A percentile compares a stretch with the other conserved stretches of the same genome.
Conservation (phyloP, 2,113 vertebrate genomes). For the Phylloscopus trochiloides region DNA sequence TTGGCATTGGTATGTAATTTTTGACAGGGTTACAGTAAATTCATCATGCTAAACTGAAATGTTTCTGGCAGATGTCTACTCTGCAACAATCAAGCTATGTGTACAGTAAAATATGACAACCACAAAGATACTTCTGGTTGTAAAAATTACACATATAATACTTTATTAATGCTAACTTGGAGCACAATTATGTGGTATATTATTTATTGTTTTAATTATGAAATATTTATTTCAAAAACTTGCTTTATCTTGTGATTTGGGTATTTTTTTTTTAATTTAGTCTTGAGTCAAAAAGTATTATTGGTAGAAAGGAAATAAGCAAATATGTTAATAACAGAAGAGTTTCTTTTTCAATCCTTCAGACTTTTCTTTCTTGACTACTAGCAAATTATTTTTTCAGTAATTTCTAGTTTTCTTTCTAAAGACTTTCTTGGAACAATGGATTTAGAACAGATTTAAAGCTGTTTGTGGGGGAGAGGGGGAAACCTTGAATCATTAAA, state of each 20-base stretch:
- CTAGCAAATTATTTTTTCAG: neutral
- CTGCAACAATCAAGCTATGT: slow-evolving; percentile 83
- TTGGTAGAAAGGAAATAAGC: neutral
- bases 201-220: slow-evolving; percentile 20
- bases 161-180: slow-evolving; percentile 63
- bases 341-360: neutral
- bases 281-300: neutral
- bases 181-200: slow-evolving; percentile 4
- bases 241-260: neutral
- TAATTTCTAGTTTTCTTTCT: neutral
- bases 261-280: neutral
- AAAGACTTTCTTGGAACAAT: neutral
- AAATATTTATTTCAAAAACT: neutral
- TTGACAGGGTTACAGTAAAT: slow-evolving; percentile 89
- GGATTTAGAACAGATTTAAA: neutral
- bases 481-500: neutral
- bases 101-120: slow-evolving; percentile 80
- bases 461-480: rapidly evolving
- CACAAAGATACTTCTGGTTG: slow-evolving; percentile 24
- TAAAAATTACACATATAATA: slow-evolving; percentile 53
- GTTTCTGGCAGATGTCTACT: slow-evolving; percentile 92
- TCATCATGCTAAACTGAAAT: slow-evolving; percentile 92
- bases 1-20: slow-evolving; percentile 84
- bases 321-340: neutral
- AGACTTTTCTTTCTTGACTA: neutral